phyloP scores from a whole-genome alignment of 2,888 invertebrate genomes.

The Trypoxylon attenuatum region DNA sequence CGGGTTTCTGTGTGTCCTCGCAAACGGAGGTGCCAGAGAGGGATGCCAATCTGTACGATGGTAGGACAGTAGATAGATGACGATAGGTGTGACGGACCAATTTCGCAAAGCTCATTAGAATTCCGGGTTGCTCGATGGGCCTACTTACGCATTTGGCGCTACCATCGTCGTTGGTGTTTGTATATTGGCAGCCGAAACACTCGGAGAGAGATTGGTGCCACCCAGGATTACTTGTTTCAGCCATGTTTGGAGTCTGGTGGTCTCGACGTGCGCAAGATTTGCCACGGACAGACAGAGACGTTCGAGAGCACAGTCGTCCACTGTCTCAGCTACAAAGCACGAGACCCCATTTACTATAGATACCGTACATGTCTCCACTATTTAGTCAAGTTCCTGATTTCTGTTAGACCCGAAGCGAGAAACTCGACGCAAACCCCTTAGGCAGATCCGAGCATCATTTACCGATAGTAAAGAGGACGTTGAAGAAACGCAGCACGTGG shows the following conservation, averaged over 20 bases:
- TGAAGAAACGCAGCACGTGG: slow-evolving; percentile 87
- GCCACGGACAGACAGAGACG: slow-evolving; percentile 82
- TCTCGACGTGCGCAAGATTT: slow-evolving; percentile 81
- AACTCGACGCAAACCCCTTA: not conserved
- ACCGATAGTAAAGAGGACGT: slow-evolving; percentile 81
- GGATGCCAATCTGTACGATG: slow-evolving; percentile 30
- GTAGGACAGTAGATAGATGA: slow-evolving; percentile 4
- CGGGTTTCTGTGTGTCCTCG: slow-evolving; percentile 61
- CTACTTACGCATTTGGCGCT: slow-evolving; percentile 62
- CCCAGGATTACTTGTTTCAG: slow-evolving; percentile 81
- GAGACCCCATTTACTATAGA: too few species aligned
- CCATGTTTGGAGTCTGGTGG: slow-evolving; percentile 80
- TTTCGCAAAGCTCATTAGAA: too few species aligned
- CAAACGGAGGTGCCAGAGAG: slow-evolving; percentile 42
- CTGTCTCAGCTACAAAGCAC: slow-evolving; percentile 35
- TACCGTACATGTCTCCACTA: too few species aligned
- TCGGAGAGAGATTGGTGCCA: slow-evolving; percentile 72
- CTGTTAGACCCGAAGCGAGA: not conserved
- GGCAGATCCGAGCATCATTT: slow-evolving; percentile 63
- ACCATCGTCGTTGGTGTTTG: slow-evolving; percentile 77
- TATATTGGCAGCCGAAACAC: slow-evolving; percentile 76
- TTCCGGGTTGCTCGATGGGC: not conserved
- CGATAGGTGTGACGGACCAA: not conserved
- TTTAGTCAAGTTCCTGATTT: not conserved
- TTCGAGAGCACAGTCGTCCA: slow-evolving; percentile 75